Percentiles rank a stretch among this genome's conserved stretches.
phyloP scores from a whole-genome alignment of 2,113 vertebrate species.

The Girardinichthys multiradiatus region DNA sequence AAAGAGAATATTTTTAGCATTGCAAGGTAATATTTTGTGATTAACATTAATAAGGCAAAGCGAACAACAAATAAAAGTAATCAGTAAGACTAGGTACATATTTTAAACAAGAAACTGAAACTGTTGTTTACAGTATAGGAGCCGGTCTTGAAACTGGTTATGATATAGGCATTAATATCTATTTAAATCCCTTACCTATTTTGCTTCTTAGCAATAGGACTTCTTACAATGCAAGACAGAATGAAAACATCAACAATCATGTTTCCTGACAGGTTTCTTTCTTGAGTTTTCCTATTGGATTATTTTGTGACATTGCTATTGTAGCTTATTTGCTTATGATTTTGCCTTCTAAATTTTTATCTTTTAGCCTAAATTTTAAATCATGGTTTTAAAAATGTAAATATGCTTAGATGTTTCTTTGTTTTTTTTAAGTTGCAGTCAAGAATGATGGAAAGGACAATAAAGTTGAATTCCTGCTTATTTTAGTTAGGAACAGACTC shows the following conservation, averaged over 20 bases:
- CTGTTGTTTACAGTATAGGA: not conserved
- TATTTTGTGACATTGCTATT: no score
- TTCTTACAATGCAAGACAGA: not conserved
- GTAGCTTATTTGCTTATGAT: no score
- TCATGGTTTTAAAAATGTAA: no score
- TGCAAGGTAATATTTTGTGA: not conserved
- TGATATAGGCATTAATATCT: not conserved
- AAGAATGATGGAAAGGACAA: no score
- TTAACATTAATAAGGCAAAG: not conserved
- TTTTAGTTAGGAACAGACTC: no score
- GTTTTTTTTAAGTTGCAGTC: no score
- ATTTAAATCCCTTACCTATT: constrained; percentile 4
- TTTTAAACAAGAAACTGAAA: not conserved
- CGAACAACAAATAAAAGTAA: not conserved
- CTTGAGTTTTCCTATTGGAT: no score
- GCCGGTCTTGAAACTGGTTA: not conserved
- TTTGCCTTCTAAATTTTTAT: no score
- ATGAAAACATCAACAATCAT: not conserved
- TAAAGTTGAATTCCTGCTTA: no score
- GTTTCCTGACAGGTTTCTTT: constrained; percentile 1
- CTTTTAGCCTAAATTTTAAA: no score
- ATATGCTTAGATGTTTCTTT: no score
- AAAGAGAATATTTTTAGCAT: not conserved
- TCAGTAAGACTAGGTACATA: not conserved
- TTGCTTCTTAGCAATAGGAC: constrained; percentile 14